Percentiles rank a stretch among this genome's conserved stretches.
Evolutionary conservation across 2,113 vertebrate genomes (phyloP).

Genomic region (Brachyistius frenatus): DNA sequence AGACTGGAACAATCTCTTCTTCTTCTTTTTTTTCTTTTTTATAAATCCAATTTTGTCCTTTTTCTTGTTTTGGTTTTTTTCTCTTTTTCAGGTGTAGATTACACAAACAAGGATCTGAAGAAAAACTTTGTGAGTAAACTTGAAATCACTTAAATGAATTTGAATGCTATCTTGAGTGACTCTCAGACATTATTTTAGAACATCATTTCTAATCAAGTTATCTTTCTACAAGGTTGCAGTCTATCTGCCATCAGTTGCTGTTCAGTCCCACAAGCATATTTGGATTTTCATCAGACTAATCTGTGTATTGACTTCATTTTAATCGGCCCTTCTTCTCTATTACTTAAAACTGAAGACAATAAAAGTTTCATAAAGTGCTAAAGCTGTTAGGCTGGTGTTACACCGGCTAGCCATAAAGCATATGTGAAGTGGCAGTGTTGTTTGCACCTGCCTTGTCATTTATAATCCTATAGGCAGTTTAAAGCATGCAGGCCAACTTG

Average conservation of each 20-base stretch:
- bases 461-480: constrained; percentile 72
- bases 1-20: background rate
- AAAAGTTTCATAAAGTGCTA: constrained; percentile 38
- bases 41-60: background rate
- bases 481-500: constrained; percentile 67
- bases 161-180: constrained; percentile 1
- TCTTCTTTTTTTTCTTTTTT: background rate
- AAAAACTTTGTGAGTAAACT: constrained; percentile 78
- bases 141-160: background rate
- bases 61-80: background rate
- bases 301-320: constrained; percentile 40
- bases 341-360: constrained; percentile 40
- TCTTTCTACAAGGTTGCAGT: constrained; percentile 2
- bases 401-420: constrained; percentile 53
- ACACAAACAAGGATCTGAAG: constrained; percentile 70
- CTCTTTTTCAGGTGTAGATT: constrained; percentile 64
- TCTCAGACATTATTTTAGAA: background rate
- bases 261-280: background rate
- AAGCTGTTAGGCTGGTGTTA: constrained; percentile 49
- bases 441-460: constrained; percentile 63
- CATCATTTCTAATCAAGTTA: background rate
- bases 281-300: constrained; percentile 37
- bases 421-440: constrained; percentile 64
- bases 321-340: constrained; percentile 11
- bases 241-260: background rate